These are phyloP conservation scores for Rhynchomys soricoides DNA, from an alignment of 2,113 vertebrate genomes.

Conservation along the genomic window DNA sequence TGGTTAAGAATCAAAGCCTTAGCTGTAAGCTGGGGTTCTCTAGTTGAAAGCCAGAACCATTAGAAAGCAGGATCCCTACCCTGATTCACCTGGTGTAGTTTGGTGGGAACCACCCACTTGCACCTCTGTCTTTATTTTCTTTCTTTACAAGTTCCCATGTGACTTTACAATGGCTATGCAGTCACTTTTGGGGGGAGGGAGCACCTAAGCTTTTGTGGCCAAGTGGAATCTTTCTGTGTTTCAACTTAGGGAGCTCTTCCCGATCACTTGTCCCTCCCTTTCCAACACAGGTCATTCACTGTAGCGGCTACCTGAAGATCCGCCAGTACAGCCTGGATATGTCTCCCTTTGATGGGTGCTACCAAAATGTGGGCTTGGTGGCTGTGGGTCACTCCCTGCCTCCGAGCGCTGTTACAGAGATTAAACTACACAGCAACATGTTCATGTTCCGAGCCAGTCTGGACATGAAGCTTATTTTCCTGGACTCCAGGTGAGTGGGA, in stretches of 20 bases:
- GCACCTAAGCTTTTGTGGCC: background rate
- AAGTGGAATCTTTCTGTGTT: background rate
- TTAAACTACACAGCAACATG: conserved; percentile 99
- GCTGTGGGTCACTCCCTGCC: conserved; percentile 97
- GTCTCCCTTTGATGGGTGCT: conserved; percentile 98
- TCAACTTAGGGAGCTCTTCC: background rate
- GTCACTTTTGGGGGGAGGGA: background rate
- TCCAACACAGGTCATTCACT: conserved; percentile 93
- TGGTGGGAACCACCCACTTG: background rate
- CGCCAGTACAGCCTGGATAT: conserved; percentile 98
- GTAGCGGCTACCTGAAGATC: conserved; percentile 98
- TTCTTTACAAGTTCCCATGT: background rate
- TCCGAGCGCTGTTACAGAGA: conserved; percentile 96
- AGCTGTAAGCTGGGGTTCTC: background rate
- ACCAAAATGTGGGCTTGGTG: conserved; percentile 98
- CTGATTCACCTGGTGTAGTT: background rate
- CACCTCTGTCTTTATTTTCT: background rate
- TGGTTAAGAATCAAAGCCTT: background rate
- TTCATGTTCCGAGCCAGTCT: conserved; percentile 99
- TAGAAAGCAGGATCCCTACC: background rate
- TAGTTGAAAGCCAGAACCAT: background rate
- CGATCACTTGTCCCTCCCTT: background rate
- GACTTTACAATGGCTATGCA: background rate
- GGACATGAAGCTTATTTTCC: conserved; percentile 99
- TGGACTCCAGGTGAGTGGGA: conserved; percentile 94